phyloP scores from a whole-genome alignment of 2,113 vertebrate genomes.

The Perca fluviatilis region DNA sequence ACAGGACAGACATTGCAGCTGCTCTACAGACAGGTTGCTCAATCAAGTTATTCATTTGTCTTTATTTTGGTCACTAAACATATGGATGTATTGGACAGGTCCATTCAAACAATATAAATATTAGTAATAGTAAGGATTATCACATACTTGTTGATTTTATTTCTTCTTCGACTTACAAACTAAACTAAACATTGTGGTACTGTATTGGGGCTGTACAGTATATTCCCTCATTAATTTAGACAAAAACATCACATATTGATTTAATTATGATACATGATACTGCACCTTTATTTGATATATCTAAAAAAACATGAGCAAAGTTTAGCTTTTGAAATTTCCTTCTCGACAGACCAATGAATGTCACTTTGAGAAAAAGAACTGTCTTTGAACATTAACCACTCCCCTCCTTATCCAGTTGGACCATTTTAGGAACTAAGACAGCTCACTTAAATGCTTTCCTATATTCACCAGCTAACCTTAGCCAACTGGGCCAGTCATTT shows the following conservation, averaged over 20 bases:
- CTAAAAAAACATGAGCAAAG: not conserved
- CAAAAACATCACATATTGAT: not conserved
- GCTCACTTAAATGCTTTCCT: not conserved
- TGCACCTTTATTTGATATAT: not conserved
- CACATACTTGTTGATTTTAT: not conserved
- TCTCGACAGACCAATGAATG: not conserved
- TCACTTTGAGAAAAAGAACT: not conserved
- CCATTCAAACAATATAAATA: not conserved
- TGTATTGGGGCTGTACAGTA: not conserved
- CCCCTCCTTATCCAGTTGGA: not conserved
- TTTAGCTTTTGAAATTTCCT: not conserved
- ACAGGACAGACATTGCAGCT: not conserved
- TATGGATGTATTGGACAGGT: not conserved
- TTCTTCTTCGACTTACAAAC: too few species aligned
- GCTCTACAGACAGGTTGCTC: conserved; percentile 6
- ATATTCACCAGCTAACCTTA: not conserved
- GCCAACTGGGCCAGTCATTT: not conserved
- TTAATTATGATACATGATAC: not conserved
- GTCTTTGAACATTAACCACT: not conserved
- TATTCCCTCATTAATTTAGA: not conserved
- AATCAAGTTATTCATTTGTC: conserved; percentile 8
- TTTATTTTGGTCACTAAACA: not conserved
- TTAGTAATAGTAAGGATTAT: not conserved
- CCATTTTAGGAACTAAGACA: not conserved
- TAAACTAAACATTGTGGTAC: not conserved